Evolutionary conservation across 2,113 vertebrate species (phyloP).

Genomic region (Echinops telfairi): DNA sequence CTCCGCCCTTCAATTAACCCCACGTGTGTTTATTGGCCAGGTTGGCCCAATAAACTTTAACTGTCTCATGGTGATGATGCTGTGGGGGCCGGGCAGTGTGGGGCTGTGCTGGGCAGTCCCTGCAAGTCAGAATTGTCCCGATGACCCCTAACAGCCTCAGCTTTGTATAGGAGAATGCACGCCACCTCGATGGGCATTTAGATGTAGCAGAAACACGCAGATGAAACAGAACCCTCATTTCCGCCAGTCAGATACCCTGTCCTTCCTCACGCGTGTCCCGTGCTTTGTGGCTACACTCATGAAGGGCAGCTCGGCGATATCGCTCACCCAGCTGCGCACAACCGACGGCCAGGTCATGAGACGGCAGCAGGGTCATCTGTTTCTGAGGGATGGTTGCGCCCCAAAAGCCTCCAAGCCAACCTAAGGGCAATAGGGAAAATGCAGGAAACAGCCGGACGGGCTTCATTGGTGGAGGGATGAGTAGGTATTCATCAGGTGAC

Average conservation of each 20-base stretch:
- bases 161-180: background rate
- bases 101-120: background rate
- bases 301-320: too few species aligned
- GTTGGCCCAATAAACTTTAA: too few species aligned
- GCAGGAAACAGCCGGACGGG: background rate
- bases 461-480: background rate
- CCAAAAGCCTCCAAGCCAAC: background rate
- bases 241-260: background rate
- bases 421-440: background rate
- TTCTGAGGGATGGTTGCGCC: background rate
- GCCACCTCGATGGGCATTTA: background rate
- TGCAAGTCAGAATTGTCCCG: background rate
- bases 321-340: background rate
- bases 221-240: background rate
- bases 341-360: background rate
- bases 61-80: too few species aligned
- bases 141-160: background rate
- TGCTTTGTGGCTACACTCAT: background rate
- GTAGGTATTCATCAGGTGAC: background rate
- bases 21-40: too few species aligned
- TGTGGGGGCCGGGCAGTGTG: background rate
- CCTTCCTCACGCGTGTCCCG: background rate
- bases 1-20: too few species aligned
- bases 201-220: background rate
- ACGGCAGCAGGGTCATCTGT: fast-evolving